Conservation (phyloP, 1,140 invertebrate species). For the Pachyrhynchus sulphureomaculatus region DNA sequence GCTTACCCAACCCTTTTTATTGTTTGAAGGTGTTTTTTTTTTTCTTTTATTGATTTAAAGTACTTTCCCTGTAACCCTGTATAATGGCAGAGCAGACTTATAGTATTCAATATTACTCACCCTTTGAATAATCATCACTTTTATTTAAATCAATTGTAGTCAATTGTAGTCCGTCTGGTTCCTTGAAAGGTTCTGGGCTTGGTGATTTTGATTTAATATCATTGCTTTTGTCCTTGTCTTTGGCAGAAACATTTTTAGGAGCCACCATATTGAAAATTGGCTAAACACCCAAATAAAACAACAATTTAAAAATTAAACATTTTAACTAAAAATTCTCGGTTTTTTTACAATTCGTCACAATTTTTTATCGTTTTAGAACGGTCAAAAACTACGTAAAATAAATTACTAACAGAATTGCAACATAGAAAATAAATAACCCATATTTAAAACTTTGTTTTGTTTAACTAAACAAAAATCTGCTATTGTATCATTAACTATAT, state of each 20-base stretch:
- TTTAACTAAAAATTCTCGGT: not conserved
- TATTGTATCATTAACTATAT: no score
- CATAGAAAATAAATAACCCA: no score
- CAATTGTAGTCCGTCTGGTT: conserved; percentile 49
- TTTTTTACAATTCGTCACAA: not conserved
- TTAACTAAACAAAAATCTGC: no score
- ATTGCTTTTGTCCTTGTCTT: conserved; percentile 18
- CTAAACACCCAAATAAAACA: not conserved
- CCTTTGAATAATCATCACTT: conserved; percentile 17
- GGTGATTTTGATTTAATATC: conserved; percentile 9
- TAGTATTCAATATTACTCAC: conserved; percentile 16
- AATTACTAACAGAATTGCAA: no score
- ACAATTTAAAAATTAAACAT: not conserved
- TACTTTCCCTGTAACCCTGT: not conserved
- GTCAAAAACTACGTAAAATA: no score
- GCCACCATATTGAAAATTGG: conserved; percentile 6
- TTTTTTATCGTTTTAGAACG: no score
- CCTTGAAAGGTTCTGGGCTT: conserved; percentile 38
- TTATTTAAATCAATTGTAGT: conserved; percentile 42
- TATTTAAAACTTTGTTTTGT: no score
- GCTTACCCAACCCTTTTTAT: no score
- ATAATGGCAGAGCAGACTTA: not conserved
- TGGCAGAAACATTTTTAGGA: conserved; percentile 1
- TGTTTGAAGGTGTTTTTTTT: no score
- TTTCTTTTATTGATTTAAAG: no score